phyloP scores from a whole-genome alignment of 2,113 vertebrate genomes.

The Callipepla squamata region DNA sequence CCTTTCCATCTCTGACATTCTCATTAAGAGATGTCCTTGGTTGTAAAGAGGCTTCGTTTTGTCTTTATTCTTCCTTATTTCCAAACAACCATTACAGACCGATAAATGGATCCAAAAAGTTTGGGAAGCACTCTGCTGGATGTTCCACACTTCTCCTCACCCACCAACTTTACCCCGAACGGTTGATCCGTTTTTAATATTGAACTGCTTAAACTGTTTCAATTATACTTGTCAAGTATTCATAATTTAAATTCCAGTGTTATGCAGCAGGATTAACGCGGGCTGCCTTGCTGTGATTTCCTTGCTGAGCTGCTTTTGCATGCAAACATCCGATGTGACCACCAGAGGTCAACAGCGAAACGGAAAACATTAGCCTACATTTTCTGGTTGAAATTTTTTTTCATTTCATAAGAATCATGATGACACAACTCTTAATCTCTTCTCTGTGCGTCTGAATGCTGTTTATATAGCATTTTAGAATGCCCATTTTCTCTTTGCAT shows the following conservation, averaged over 20 bases:
- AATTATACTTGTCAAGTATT: rapidly evolving
- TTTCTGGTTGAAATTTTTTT: background rate
- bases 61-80: background rate
- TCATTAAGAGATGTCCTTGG: background rate
- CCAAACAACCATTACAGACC: background rate
- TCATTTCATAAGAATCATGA: background rate
- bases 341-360: constrained; percentile 35
- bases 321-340: background rate
- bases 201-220: background rate
- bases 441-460: background rate
- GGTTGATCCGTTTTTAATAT: rapidly evolving
- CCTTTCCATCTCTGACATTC: background rate
- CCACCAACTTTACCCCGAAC: background rate
- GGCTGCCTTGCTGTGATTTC: rapidly evolving
- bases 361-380: rapidly evolving
- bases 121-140: background rate
- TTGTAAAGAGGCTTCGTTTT: background rate
- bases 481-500: background rate
- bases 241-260: background rate
- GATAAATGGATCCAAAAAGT: background rate
- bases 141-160: background rate
- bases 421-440: background rate
- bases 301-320: background rate
- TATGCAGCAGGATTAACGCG: background rate
- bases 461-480: background rate